Conservation (phyloP, 2,888 invertebrate species). For the Euspilapteryx auroguttella region DNA sequence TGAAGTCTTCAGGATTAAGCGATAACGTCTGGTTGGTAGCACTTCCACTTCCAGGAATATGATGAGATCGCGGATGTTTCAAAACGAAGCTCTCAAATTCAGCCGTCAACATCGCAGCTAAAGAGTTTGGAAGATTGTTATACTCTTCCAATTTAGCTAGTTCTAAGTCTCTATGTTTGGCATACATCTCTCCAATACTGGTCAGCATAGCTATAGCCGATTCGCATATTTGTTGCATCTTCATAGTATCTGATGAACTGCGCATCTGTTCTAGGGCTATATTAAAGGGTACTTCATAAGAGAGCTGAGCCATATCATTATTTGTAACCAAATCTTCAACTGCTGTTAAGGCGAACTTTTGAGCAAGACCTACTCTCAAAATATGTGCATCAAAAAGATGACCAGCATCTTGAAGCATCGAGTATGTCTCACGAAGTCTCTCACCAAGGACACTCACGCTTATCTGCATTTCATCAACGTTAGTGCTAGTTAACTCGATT, state of each 20-base stretch:
- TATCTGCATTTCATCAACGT: constrained; percentile 20
- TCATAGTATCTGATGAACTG: constrained; percentile 22
- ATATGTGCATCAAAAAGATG: constrained; percentile 40
- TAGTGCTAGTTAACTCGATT: too few relatives aligned
- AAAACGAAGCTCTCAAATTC: constrained; percentile 33
- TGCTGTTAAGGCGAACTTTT: constrained; percentile 31
- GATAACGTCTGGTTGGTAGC: constrained; percentile 6
- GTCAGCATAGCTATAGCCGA: constrained; percentile 17
- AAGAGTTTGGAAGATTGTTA: constrained; percentile 18
- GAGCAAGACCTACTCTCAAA: constrained; percentile 26
- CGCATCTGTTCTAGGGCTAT: constrained; percentile 29
- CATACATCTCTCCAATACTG: constrained; percentile 20
- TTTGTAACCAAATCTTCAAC: constrained; percentile 36
- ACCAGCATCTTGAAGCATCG: constrained; percentile 26
- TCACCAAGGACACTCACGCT: constrained; percentile 25
- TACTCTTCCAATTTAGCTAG: constrained; percentile 27
- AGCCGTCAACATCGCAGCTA: constrained; percentile 24
- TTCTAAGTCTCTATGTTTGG: constrained; percentile 25
- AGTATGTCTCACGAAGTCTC: constrained; percentile 25
- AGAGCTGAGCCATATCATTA: constrained; percentile 26
- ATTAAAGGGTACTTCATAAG: constrained; percentile 28
- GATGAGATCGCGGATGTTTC: constrained; percentile 17
- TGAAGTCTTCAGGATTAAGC: constrained; percentile 4
- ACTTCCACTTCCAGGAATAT: constrained; percentile 1
- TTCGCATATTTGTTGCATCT: constrained; percentile 21